Base-by-base conservation (phyloP, 2,113 vertebrate genomes). In the Sebastes fasciatus region DNA sequence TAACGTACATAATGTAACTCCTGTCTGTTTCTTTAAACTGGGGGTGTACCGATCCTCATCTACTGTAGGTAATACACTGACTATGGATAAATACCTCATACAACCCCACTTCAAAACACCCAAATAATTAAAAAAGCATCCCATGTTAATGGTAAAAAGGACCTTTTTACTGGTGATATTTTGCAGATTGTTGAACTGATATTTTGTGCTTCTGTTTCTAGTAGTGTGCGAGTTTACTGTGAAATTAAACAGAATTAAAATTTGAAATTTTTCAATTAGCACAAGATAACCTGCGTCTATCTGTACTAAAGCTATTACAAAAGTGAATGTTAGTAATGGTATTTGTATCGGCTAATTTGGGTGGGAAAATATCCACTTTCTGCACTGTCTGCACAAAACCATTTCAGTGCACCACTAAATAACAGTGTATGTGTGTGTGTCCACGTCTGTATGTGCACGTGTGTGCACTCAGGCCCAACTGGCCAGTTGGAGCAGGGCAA, bases 401-500 rank as follows among this genome's bases (percentile, higher is more conserved):
- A 23, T 79, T 57, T 55, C 11, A 48, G 19, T 26, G 5, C 68
- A 58, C 49, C 55, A 45, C 51, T 61, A 40, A 34, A 49, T 60
- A 6, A 48, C 23, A 17, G 34, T 17, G 63, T 70, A 66, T 26
- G 13, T 11, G 63, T 67, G 62, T 42, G 13, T 19, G 26, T 60
- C 21, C 8, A 8, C 19, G 42, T 77, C 14, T 42, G 60, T 42
- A 16, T 68, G 55, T 62, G 61, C 48, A 54, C 34, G 34, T 19
- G 60, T 69, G 10, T 40, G 45, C 58, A 58, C 51, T 76, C 12
- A 48, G 34, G 58, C 26, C 58, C 46, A 55, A 85, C 57, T 63
- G 83, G 72, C 68, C 76, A 68, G 72, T 63, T 74, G 52, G 42
- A 73, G 23, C 65, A 23, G 10, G 6, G 52, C 71, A 57, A 64